phyloP scores from a whole-genome alignment of 2,888 invertebrate genomes.

The Pecten maximus region DNA sequence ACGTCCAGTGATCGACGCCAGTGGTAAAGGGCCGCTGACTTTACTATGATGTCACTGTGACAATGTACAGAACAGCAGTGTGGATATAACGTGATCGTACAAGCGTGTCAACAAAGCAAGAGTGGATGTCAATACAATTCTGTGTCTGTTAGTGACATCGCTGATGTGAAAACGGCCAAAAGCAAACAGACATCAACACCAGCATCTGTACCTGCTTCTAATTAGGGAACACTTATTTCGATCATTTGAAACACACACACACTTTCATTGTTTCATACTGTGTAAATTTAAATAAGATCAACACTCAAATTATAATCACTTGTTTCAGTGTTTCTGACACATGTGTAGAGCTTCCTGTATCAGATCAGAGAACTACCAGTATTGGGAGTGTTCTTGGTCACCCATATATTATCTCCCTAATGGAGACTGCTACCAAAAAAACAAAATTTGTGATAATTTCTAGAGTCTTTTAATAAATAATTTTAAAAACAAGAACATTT shows the following conservation, averaged over 20 bases:
- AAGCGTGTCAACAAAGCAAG: constrained; percentile 9
- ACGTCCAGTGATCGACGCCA: background rate
- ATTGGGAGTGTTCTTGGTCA: too few species aligned
- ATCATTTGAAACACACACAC: background rate
- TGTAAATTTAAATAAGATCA: background rate
- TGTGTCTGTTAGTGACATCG: constrained; percentile 14
- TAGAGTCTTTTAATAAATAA: too few species aligned
- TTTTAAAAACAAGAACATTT: background rate
- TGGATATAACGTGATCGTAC: constrained; percentile 18
- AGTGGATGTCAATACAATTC: constrained; percentile 19
- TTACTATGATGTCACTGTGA: background rate
- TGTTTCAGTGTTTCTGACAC: background rate
- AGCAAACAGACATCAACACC: background rate
- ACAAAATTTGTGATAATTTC: too few species aligned
- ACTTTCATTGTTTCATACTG: background rate
- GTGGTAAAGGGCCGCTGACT: background rate
- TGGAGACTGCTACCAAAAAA: too few species aligned
- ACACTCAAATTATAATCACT: background rate
- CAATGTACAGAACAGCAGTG: constrained; percentile 22
- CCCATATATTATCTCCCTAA: too few species aligned
- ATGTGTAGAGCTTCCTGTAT: background rate
- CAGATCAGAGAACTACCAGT: background rate
- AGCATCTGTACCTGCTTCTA: background rate
- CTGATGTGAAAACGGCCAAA: background rate
- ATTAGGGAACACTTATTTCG: constrained; percentile 17